A percentile compares a stretch with the other conserved stretches of the same genome.
Evolutionary conservation across 2,888 invertebrate species (phyloP).

Genomic region (Parapristionchus giblindavisi): DNA sequence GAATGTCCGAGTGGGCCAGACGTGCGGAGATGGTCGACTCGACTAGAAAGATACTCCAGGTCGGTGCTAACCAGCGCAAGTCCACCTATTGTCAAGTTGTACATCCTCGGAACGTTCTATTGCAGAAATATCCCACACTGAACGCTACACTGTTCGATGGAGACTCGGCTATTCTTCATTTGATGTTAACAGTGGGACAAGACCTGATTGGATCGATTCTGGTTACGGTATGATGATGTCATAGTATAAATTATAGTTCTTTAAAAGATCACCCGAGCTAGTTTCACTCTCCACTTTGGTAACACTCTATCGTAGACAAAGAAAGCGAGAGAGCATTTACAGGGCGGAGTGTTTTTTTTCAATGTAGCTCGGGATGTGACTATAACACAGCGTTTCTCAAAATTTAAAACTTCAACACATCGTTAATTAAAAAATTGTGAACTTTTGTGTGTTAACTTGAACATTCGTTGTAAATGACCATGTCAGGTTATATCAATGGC

Average conservation of each 20-base stretch:
- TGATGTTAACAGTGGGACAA: slow-evolving; percentile 59
- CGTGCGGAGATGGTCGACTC: slow-evolving; percentile 56
- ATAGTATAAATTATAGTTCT: neutral
- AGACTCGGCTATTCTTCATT: slow-evolving; percentile 62
- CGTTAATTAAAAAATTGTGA: too few relatives aligned
- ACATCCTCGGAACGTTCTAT: neutral
- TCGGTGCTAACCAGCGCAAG: neutral
- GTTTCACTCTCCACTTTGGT: too few relatives aligned
- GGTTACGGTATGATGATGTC: slow-evolving; percentile 30
- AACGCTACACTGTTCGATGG: slow-evolving; percentile 67
- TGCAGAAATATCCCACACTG: slow-evolving; percentile 51
- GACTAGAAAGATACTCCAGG: slow-evolving; percentile 31
- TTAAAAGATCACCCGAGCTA: too few relatives aligned
- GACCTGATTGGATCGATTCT: slow-evolving; percentile 53
- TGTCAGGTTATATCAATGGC: slow-evolving; percentile 59
- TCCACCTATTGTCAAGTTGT: too few relatives aligned
- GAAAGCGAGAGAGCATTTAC: too few relatives aligned
- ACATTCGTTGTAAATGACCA: too few relatives aligned
- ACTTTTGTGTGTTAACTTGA: too few relatives aligned
- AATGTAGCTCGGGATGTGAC: too few relatives aligned
- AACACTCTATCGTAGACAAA: too few relatives aligned
- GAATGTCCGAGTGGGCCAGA: slow-evolving; percentile 68
- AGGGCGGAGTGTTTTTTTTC: too few relatives aligned
- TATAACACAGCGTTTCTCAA: too few relatives aligned
- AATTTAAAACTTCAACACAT: too few relatives aligned